Conservation (phyloP, 2,113 vertebrate species). For the Silurus glanis region DNA sequence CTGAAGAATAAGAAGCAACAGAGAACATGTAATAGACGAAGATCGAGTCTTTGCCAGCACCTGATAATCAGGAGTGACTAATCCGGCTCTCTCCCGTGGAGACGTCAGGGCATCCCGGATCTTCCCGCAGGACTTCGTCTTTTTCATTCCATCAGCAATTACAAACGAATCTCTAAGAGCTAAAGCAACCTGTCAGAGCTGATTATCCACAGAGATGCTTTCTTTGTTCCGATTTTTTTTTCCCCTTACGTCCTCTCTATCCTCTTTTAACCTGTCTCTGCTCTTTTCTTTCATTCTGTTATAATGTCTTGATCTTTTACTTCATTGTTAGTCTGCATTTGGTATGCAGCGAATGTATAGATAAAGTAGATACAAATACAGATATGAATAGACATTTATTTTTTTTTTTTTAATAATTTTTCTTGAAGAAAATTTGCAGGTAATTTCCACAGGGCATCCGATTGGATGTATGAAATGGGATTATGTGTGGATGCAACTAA, state of each 20-base stretch:
- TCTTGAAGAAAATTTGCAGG: background rate
- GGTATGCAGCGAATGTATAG: background rate
- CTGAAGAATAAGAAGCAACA: background rate
- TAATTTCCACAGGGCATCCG: background rate
- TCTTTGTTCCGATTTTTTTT: background rate
- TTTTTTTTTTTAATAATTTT: background rate
- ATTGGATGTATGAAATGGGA: background rate
- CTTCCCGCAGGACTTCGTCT: slow-evolving; percentile 21
- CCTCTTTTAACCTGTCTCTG: background rate
- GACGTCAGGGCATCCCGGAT: slow-evolving; percentile 18
- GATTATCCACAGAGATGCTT: slow-evolving; percentile 6
- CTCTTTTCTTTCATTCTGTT: background rate
- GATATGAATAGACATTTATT: background rate
- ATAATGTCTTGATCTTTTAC: slow-evolving; percentile 6
- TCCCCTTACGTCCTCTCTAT: background rate
- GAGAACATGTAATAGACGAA: background rate
- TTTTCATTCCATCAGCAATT: slow-evolving; percentile 40
- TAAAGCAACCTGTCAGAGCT: slow-evolving; percentile 26
- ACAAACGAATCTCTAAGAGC: background rate
- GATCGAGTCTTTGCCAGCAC: slow-evolving; percentile 19
- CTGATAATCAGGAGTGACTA: slow-evolving; percentile 46
- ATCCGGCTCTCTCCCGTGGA: slow-evolving; percentile 26
- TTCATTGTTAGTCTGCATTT: background rate
- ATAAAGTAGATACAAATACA: background rate
- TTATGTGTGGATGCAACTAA: background rate